Base-by-base conservation (phyloP, 2,797 vertebrate genomes). In the Hippocampus kuda region DNA sequence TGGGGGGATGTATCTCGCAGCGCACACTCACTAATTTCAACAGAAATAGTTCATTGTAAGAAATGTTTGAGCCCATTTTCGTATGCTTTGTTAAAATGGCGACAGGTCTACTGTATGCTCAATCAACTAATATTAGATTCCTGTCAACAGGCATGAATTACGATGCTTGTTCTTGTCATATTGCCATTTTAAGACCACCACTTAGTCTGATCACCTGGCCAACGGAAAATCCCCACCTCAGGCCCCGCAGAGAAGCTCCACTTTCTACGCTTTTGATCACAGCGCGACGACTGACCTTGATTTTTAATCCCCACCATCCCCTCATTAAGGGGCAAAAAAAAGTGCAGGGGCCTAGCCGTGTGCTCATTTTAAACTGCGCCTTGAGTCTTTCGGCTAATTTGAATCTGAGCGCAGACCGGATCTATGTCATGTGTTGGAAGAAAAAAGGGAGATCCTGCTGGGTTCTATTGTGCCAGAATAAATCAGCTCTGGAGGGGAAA, bases 391-490 rank as follows among this genome's bases (percentile, higher is more conserved):
- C n/a, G 62, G 41, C 62, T 24, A 6, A 64, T 38, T 63, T 63
- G 41, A 63, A 42, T 63, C 61, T 42, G 42, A 63, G 20, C 4
- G 41, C 2, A 15, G 42, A 24, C 41, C 1, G 62, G 62, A 24
- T 64, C 62, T 15, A 16, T 24, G 44, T 44, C 24, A 24, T 46
- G 6, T 3, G 1, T 27, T 16, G 5, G 6, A 38, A 38, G 34
- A 38, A 38, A 38, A 27, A 59, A 46, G 44, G 41, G 41, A 24
- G 22, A 5, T 15, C 62, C 62, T 64, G 62, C 62, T 46, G 62
- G 41, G 41, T 46, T 64, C 22, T 12, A 41, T 64, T 64, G 41
- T 46, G 62, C 38, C 12, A 8, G 62, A 64, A 64, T 64, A 64
- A 64, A 64, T 64, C 62, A 46, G 62, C 41, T 44, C 8, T 5